Conservation (phyloP, 2,888 invertebrate genomes). For the Macropis europaea region DNA sequence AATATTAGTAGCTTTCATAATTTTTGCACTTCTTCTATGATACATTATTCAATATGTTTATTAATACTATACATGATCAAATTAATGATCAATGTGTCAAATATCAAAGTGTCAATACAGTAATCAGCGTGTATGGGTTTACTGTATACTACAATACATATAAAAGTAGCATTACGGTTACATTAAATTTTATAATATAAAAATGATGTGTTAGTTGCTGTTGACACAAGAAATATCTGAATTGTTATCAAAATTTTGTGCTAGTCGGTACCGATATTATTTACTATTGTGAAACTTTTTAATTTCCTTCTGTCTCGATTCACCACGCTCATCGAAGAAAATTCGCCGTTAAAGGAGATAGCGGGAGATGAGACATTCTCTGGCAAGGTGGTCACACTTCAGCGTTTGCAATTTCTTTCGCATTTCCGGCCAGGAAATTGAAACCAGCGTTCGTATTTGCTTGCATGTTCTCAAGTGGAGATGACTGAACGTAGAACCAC, state of each 20-base stretch:
- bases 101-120: too few species aligned
- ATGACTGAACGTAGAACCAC: background rate
- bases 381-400: background rate
- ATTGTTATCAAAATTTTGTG: background rate
- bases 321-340: background rate
- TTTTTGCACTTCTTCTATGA: too few species aligned
- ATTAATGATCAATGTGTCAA: too few species aligned
- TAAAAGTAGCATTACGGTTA: too few species aligned
- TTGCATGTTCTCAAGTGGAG: background rate
- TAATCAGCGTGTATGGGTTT: too few species aligned
- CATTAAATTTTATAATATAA: too few species aligned
- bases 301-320: slow-evolving; percentile 3
- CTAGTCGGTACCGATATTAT: background rate
- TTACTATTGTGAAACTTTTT: background rate
- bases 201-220: too few species aligned
- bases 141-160: too few species aligned
- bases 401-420: background rate
- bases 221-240: too few species aligned
- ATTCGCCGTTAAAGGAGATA: slow-evolving; percentile 17
- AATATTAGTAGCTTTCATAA: too few species aligned
- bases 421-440: slow-evolving; percentile 27
- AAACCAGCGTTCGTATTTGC: background rate
- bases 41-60: too few species aligned
- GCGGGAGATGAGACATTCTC: background rate
- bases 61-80: too few species aligned